Base-by-base conservation (phyloP, 2,888 invertebrate genomes). In the Mesorhabditis sp. region DNA sequence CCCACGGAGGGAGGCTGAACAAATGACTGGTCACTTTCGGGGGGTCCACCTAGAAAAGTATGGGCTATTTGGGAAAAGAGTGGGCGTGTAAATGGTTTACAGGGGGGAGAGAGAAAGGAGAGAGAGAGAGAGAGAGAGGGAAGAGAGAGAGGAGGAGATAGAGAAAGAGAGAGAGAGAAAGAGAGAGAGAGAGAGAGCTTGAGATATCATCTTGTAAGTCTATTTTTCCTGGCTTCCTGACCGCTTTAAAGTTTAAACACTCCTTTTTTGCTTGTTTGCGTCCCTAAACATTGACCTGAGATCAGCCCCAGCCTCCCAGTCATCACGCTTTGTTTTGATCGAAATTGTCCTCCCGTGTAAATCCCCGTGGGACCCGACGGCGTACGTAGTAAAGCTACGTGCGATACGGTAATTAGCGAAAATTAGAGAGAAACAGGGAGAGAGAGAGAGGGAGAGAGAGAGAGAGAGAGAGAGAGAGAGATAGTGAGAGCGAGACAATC, bases 151-250 rank as follows among this genome's bases (percentile, higher is more conserved):
- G 67, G 43, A 50, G 67, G 61, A 65, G 28, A 13, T 4, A n/a
- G 61, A 68, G 43, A 67, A 4, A 64, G 66, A 62, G 44, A 67
- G 71, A 71, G 67, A 71, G 67, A 66, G 44, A 65, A 66, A 43
- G 71, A 65, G 68, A 43, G 62, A 68, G 66, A 58, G 28, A 71
- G 67, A 71, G 67, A 68, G 71, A 71, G 62, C 66, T 66, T 67
- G 67, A 67, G 68, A 68, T 61, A 45, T 6, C 7, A 58, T 44
- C 45, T 4, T 45, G 58, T 5, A 42, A 65, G 7, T 41, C 5
- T 42, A 50, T 13, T 50, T 41, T 58, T 50, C 42, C 28, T 44
- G 45, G n/a, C 65, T 41, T 44, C 65, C 43, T 7, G 15, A 41
- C 5, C 42, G 1, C 41, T 42, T 10, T n/a, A 65, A 13, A 15